These are phyloP conservation scores for Psittacula derbiana DNA, from an alignment of 2,797 vertebrate species.

Conservation along the genomic window DNA sequence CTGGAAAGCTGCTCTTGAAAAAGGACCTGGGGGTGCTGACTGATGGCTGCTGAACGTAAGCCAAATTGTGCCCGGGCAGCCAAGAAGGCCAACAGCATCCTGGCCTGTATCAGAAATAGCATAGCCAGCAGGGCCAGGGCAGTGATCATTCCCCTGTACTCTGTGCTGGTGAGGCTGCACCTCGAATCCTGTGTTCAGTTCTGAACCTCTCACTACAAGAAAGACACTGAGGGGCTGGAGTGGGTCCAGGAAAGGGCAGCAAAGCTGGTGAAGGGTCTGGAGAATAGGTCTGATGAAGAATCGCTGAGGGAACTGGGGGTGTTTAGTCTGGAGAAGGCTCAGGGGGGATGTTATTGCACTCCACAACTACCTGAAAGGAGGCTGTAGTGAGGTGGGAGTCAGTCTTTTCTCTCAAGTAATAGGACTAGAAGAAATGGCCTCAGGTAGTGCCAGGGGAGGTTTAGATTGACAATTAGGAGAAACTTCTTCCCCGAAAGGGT, in stretches of 20 bases:
- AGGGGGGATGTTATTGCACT: not conserved
- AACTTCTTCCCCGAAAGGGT: not conserved
- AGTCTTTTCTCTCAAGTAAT: not conserved
- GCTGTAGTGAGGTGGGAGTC: not conserved
- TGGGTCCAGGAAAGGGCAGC: fast-evolving
- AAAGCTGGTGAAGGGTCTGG: not conserved
- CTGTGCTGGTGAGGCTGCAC: not conserved
- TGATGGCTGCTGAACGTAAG: not conserved
- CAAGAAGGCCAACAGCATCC: not conserved
- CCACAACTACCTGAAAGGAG: not conserved
- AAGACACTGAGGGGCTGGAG: not conserved
- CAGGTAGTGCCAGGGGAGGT: not conserved
- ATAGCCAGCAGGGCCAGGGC: not conserved
- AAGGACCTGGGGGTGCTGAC: not conserved
- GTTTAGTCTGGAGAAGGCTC: not conserved
- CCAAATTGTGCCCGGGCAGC: not conserved
- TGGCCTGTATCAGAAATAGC: not conserved
- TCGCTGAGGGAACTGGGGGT: not conserved
- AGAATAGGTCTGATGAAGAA: not conserved
- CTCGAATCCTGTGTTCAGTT: not conserved
- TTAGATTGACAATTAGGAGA: not conserved
- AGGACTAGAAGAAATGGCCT: not conserved
- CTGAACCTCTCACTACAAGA: fast-evolving
- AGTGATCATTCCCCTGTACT: not conserved
- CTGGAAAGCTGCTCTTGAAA: not conserved